Evolutionary conservation across 2,888 invertebrate species (phyloP), one percentile per base, ranked within the genome.

Genomic region (Balanococcus diminutus): DNA sequence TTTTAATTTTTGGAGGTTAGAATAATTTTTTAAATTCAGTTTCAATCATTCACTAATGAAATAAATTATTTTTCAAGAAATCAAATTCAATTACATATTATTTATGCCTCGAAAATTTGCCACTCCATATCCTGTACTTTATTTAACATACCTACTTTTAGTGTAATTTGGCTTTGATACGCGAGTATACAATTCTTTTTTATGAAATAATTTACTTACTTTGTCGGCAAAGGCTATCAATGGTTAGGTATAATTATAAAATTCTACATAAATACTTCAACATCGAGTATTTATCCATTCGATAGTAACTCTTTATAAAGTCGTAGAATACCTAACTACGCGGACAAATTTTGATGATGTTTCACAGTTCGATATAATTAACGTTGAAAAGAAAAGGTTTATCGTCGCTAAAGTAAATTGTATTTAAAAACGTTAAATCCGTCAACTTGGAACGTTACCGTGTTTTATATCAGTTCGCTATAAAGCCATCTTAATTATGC

Each of bases 401-500:
- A 67, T 67, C 25, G 25, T 67, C 28, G 67, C 67, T 28, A 28
- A 67, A 67, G 28, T 28, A 67, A 67, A 67, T 67, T 67, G 28
- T 67, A 67, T 67, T 67, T 28, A 67, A 67, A 67, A 67, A 67
- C 67, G 67, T 67, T 67, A 67, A 67, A 67, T 14, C 28, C 67
- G 67, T 67, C 67, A 67, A 67, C 28, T 67, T 28, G 28, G 67
- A 67, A 67, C 67, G 67, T 67, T 67, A 16, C 67, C 67, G 67
- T 28, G 67, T 67, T 67, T 67, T 67, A 67, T 67, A 67, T 67
- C 67, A 67, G 28, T 67, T 67, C 67, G 28, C 67, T 67, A 28
- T 67, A 67, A 67, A 67, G 28, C 67, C 67, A 67, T 67, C 67
- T 67, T 67, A 67, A 67, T 67, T 67, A 67, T 67, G 67, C 67